Conservation (phyloP, 2,797 vertebrate genomes). For the Eidolon dupreanum region DNA sequence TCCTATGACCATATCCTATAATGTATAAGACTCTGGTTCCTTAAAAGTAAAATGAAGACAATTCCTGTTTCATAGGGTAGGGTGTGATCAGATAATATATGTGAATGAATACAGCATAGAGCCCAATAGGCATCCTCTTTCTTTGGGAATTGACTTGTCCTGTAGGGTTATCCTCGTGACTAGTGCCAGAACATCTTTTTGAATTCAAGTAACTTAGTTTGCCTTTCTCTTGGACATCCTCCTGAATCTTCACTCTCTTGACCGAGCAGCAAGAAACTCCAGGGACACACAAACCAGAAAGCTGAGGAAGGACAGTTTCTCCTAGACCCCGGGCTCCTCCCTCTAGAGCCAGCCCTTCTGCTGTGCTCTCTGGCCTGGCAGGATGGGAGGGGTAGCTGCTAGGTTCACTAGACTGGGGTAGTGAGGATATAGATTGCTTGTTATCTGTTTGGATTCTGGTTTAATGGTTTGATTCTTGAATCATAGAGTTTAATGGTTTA, state of each 20-base stretch:
- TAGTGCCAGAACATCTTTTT: not conserved
- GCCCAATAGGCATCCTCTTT: not conserved
- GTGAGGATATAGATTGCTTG: not conserved
- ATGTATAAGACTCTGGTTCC: not conserved
- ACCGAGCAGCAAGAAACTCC: not conserved
- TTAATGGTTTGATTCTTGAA: not conserved
- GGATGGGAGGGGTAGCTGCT: not conserved
- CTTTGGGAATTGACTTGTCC: not conserved
- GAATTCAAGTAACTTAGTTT: not conserved
- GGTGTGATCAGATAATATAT: not conserved
- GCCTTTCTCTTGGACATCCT: not conserved
- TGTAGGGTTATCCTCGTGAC: not conserved
- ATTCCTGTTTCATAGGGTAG: not conserved
- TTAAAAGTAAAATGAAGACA: conserved; percentile 30
- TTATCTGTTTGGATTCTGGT: not conserved
- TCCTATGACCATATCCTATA: not conserved
- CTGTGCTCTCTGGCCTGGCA: not conserved
- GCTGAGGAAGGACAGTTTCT: not conserved
- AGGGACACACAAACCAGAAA: not conserved
- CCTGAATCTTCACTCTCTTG: not conserved
- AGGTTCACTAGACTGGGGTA: not conserved
- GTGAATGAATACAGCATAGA: not conserved
- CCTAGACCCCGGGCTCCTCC: not conserved
- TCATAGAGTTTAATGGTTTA: not conserved
- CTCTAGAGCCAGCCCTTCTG: not conserved